Base-by-base conservation (phyloP, 1,140 invertebrate genomes). In the Drosophila varians region DNA sequence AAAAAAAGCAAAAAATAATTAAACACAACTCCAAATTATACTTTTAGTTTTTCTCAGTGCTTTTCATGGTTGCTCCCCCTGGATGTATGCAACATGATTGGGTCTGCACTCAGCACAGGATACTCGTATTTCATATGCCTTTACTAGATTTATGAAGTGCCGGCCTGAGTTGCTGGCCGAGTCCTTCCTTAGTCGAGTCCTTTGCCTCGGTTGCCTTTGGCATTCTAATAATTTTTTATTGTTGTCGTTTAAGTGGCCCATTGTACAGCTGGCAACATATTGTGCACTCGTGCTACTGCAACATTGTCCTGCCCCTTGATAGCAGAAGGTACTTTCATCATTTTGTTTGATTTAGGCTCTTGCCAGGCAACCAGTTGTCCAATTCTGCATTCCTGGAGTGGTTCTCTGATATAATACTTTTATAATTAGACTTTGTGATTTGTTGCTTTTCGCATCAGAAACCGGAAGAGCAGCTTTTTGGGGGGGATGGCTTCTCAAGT, bases 221-320 rank as follows among this genome's bases (percentile, higher is more conserved):
- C 75, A 83, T 78, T 83, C 79, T 84, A 83, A 83, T 83, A 83
- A 83, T 83, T 84, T 83, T 83, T 84, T 83, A 83, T 83, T 83
- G 79, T 83, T 79, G 79, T 83, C 80, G 79, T 66, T 78, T 75
- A 83, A 83, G 79, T 83, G 79, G 79, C 79, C 79, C 71, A 79
- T 83, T 83, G 79, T 84, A 83, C 79, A 83, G 79, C 79, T 84
- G 75, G 79, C 75, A 84, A 72, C 79, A 83, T 83, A 83, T 83
- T 83, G 79, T 75, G 28, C 28, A 12, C 28, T 43, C 38, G 48
- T 45, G 56, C 69, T 45, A 42, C 69, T 65, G 34, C 62, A 68
- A 65, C 60, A 65, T 70, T 9, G 45, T 51, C 46, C 46, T 60
- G 54, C 55, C 56, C 61, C 77, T 77, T 72, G 47, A 66, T 53